Evolutionary conservation across 2,113 vertebrate species (phyloP).

Genomic region (Pterocles orientalis): DNA sequence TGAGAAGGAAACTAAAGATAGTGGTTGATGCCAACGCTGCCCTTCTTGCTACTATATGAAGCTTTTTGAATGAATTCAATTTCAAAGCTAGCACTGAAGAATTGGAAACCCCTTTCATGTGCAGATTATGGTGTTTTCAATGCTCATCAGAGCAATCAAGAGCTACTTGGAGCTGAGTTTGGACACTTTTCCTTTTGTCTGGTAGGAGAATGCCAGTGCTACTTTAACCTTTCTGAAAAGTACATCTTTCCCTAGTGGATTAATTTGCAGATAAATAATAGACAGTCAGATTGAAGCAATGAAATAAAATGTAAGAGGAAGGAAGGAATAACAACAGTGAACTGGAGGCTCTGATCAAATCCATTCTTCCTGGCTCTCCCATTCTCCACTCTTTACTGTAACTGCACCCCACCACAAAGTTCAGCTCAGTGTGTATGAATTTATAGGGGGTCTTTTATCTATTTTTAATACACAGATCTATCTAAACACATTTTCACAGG

Average conservation of each 20-base stretch:
- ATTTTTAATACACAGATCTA: background rate
- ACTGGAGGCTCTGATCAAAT: background rate
- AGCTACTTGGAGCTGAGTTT: background rate
- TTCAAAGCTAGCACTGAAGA: background rate
- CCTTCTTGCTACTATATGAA: background rate
- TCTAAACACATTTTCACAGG: background rate
- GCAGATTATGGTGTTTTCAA: background rate
- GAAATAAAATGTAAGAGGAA: slow-evolving; percentile 2
- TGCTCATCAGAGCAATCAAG: background rate
- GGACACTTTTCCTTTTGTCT: background rate
- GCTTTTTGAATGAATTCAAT: background rate
- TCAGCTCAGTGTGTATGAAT: background rate
- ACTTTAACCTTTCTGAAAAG: background rate
- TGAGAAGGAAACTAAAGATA: slow-evolving; percentile 28
- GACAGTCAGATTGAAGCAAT: background rate
- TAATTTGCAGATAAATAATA: slow-evolving; percentile 22
- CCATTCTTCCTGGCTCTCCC: background rate
- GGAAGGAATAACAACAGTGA: background rate
- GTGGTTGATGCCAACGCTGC: background rate
- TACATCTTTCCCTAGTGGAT: background rate
- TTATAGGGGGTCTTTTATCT: background rate
- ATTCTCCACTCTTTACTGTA: background rate
- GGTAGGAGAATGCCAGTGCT: background rate
- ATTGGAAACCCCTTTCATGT: background rate
- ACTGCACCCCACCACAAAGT: background rate